Conservation (phyloP, 2,888 invertebrate genomes). For the Auanema freiburgensis region DNA sequence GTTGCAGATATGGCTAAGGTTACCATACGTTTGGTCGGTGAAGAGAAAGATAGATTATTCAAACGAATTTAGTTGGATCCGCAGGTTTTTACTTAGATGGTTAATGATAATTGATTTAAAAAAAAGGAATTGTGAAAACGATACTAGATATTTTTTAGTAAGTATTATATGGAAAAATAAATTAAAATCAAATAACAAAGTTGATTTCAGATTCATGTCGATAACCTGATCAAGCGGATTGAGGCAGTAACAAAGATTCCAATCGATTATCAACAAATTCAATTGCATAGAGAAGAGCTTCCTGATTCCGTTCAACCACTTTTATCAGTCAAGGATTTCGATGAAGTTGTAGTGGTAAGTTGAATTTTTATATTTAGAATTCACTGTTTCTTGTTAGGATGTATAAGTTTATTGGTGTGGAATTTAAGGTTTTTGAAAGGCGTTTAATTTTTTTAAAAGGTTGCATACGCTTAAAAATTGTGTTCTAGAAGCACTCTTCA, state of each 20-base stretch:
- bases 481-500: too few species aligned
- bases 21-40: constrained; percentile 17
- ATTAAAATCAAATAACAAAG: too few species aligned
- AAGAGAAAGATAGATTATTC: constrained; percentile 17
- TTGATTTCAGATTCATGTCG: constrained; percentile 23
- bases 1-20: constrained; percentile 12
- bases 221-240: constrained; percentile 20
- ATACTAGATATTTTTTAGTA: too few species aligned
- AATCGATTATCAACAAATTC: constrained; percentile 7
- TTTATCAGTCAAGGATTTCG: constrained; percentile 1
- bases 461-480: too few species aligned
- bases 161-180: too few species aligned
- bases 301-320: constrained; percentile 2
- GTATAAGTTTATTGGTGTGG: constrained; percentile 1
- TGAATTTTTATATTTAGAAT: constrained; percentile 18
- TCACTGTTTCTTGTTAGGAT: constrained; percentile 20
- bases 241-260: constrained; percentile 10
- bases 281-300: constrained; percentile 3
- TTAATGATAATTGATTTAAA: constrained; percentile 23
- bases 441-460: too few species aligned
- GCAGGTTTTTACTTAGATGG: constrained; percentile 24
- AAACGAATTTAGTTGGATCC: constrained; percentile 9
- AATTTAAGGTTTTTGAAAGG: constrained; percentile 8
- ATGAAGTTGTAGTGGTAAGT: constrained; percentile 19
- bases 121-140: too few species aligned